phyloP scores from a whole-genome alignment of 1,140 invertebrate genomes.

The Zaprionus nigranus region DNA sequence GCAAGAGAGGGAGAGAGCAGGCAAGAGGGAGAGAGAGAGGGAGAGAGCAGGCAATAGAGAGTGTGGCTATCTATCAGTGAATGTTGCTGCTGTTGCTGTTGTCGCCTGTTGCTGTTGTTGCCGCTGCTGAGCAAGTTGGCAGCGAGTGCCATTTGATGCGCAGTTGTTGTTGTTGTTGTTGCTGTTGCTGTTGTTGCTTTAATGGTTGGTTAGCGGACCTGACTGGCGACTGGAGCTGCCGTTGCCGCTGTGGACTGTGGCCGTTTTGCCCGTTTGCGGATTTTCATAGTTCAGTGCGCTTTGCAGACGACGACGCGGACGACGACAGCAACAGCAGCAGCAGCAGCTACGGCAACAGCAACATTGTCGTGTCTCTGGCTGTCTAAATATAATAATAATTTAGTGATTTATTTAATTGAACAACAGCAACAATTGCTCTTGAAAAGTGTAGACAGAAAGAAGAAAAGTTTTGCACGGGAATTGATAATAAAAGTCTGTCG shows the following conservation, averaged over 20 bases:
- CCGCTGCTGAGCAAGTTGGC: slow-evolving; percentile 35
- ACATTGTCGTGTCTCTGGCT: slow-evolving; percentile 24
- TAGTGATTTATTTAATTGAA: slow-evolving; percentile 70
- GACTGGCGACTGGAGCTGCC: slow-evolving; percentile 29
- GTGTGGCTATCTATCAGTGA: slow-evolving; percentile 36
- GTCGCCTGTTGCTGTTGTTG: slow-evolving; percentile 15
- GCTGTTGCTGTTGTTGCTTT: slow-evolving; percentile 53
- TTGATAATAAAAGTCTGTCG: neutral
- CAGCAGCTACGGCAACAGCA: slow-evolving; percentile 1
- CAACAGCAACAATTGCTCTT: slow-evolving; percentile 51
- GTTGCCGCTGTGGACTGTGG: slow-evolving; percentile 40
- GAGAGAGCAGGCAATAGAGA: slow-evolving; percentile 9
- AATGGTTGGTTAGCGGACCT: slow-evolving; percentile 55
- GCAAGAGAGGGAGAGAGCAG: slow-evolving; percentile 15
- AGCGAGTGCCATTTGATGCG: slow-evolving; percentile 76
- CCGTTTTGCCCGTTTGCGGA: slow-evolving; percentile 53
- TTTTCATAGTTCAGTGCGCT: slow-evolving; percentile 83
- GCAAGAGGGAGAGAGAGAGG: neutral
- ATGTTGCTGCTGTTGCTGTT: slow-evolving; percentile 27
- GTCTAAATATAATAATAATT: slow-evolving; percentile 69
- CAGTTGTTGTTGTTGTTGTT: slow-evolving; percentile 53
- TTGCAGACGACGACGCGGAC: slow-evolving; percentile 78
- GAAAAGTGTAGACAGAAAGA: slow-evolving; percentile 40
- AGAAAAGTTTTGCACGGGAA: slow-evolving; percentile 3
- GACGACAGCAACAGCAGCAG: slow-evolving; percentile 49